Evolutionary conservation across 2,797 vertebrate species (phyloP), one percentile per base, ranked within the genome.

Genomic region (Helostoma temminkii): DNA sequence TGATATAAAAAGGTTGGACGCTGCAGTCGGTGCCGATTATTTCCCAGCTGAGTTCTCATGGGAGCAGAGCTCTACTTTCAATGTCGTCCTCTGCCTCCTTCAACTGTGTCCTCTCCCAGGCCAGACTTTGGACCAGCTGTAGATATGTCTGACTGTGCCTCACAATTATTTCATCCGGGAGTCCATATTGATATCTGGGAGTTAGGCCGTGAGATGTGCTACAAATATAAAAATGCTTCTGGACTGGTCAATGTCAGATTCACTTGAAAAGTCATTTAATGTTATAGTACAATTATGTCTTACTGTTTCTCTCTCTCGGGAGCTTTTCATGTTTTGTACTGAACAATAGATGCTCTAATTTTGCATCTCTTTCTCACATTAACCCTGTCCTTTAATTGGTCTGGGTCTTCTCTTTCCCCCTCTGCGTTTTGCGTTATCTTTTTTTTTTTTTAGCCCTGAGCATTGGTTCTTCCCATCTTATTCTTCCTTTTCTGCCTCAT

Each of bases 401-500:
- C 37, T 56, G 37, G 36, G 46, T 66, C 41, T 57, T 48, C 9
- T 41, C 42, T 14, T 48, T 22, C 56, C 78, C 58, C 47, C 72
- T 66, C 64, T 70, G 43, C 2, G 2, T 34, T 71, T n/a, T n/a
- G n/a, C n/a, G n/a, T n/a, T n/a, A n/a, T n/a, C n/a, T n/a, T n/a
- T n/a, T n/a, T n/a, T n/a, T n/a, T n/a, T n/a, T 66, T 67, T 69
- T 26, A 72, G 53, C 75, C 50, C 54, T 28, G 28, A 64, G 62
- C 49, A n/a, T 45, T 10, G 59, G 34, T 58, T 66, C 48, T 26
- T 58, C 63, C 37, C 45, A 39, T 76, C 59, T 60, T 55, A 21
- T 48, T 76, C 39, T 52, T 65, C 59, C 42, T 66, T 47, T 63
- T 56, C 39, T 65, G 54, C 63, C 66, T 81, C 62, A 61, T 79